Percentiles rank a stretch among this genome's conserved stretches.
Evolutionary conservation across 1,140 invertebrate genomes (phyloP).

Genomic region (Drosophila aff.): DNA sequence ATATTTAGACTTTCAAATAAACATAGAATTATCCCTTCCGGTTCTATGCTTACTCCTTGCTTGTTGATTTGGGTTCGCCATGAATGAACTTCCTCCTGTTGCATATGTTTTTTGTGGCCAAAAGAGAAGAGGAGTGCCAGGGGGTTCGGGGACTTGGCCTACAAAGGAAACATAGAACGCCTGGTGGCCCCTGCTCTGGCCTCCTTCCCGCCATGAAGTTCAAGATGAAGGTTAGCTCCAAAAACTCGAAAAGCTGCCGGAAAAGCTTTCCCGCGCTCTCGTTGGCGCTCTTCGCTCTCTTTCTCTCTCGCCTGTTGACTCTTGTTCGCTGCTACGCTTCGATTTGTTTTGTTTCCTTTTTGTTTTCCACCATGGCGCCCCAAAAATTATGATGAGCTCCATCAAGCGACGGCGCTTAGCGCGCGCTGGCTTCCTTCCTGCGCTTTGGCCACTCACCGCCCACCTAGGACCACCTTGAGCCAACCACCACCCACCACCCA

Average conservation of each 20-base stretch:
- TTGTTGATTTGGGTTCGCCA: conserved; percentile 59
- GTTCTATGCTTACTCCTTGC: conserved; percentile 14
- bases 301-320: conserved; percentile 54
- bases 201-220: conserved; percentile 66
- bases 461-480: conserved; percentile 10
- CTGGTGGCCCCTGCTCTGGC: background rate
- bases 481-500: background rate
- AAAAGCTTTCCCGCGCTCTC: conserved; percentile 38
- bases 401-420: conserved; percentile 52
- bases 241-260: conserved; percentile 55
- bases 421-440: conserved; percentile 44
- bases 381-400: conserved; percentile 70
- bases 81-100: conserved; percentile 83
- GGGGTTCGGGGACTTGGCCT: conserved; percentile 33
- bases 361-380: conserved; percentile 59
- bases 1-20: background rate
- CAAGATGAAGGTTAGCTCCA: conserved; percentile 78
- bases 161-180: conserved; percentile 51
- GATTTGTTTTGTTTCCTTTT: conserved; percentile 72
- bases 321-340: conserved; percentile 52
- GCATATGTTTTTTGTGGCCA: conserved; percentile 76
- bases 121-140: conserved; percentile 12
- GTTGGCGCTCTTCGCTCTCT: background rate
- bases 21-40: conserved; percentile 3
- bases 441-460: conserved; percentile 31